These are phyloP conservation scores for Coendou prehensilis DNA, from an alignment of 2,797 vertebrate genomes.

Conservation along the genomic window DNA sequence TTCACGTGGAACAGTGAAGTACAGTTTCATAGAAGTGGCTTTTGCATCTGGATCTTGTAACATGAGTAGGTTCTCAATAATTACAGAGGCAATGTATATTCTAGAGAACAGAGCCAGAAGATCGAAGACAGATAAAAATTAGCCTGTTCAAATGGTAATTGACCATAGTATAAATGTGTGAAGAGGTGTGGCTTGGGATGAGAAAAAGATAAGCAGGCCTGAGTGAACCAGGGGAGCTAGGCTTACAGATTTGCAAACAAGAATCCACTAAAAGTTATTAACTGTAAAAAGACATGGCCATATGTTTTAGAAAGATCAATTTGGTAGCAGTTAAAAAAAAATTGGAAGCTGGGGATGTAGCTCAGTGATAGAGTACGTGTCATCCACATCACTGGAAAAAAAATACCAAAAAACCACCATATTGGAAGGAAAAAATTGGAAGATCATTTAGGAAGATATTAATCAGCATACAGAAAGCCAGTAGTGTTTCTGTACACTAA, in stretches of 20 bases:
- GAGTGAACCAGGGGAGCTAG: neutral
- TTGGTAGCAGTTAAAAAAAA: neutral
- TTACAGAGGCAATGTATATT: neutral
- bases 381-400: neutral
- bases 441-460: slow-evolving; percentile 28
- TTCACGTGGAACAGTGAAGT: neutral
- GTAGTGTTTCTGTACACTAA: neutral
- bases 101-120: neutral
- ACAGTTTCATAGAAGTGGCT: slow-evolving; percentile 1
- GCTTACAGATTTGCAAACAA: neutral
- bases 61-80: slow-evolving; percentile 9
- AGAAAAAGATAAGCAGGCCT: neutral
- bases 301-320: neutral
- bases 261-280: slow-evolving; percentile 10
- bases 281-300: neutral
- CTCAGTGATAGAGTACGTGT: neutral
- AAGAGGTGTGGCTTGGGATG: neutral
- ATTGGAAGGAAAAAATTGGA: neutral
- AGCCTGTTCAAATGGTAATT: neutral
- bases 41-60: slow-evolving; percentile 57
- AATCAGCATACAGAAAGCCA: neutral
- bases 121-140: slow-evolving; percentile 25
- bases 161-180: neutral
- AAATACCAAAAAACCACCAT: too few relatives aligned
- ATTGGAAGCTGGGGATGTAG: neutral